Conservation (phyloP, 2,888 invertebrate species). For the Rotaria socialis region DNA sequence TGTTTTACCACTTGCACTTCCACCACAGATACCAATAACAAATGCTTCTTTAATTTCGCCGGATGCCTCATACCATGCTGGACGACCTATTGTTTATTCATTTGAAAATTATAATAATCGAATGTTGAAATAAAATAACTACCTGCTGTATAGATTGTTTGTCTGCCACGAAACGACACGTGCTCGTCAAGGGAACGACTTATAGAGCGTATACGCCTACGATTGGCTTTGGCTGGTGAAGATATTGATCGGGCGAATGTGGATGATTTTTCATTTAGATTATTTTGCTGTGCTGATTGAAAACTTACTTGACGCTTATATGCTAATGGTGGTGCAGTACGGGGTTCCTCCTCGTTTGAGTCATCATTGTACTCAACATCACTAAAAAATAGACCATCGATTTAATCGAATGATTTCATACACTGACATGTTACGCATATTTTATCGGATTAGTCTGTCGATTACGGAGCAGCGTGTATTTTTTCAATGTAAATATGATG, state of each 20-base stretch:
- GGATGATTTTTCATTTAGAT: not conserved
- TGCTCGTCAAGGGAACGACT: not conserved
- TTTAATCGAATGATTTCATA: not conserved
- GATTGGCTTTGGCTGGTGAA: not conserved
- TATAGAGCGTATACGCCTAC: not conserved
- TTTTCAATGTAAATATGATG: not conserved
- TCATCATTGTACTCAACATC: not conserved
- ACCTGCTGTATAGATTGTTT: conserved; percentile 11
- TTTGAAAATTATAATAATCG: not conserved
- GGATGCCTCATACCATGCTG: conserved; percentile 95
- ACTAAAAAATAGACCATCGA: not conserved
- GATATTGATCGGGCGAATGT: not conserved
- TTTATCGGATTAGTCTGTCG: conserved; percentile 2
- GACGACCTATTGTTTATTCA: conserved; percentile 68
- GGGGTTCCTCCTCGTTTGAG: not conserved
- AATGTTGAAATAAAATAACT: not conserved
- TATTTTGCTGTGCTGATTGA: not conserved
- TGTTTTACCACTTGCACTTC: conserved; percentile 96
- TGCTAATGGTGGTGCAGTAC: not conserved
- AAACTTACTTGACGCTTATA: not conserved
- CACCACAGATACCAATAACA: conserved; percentile 96
- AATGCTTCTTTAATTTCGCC: conserved; percentile 95
- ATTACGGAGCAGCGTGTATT: not conserved
- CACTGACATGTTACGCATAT: not conserved
- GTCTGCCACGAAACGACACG: not conserved